Conservation (phyloP, 2,113 vertebrate genomes). For the Tenrec ecaudatus region DNA sequence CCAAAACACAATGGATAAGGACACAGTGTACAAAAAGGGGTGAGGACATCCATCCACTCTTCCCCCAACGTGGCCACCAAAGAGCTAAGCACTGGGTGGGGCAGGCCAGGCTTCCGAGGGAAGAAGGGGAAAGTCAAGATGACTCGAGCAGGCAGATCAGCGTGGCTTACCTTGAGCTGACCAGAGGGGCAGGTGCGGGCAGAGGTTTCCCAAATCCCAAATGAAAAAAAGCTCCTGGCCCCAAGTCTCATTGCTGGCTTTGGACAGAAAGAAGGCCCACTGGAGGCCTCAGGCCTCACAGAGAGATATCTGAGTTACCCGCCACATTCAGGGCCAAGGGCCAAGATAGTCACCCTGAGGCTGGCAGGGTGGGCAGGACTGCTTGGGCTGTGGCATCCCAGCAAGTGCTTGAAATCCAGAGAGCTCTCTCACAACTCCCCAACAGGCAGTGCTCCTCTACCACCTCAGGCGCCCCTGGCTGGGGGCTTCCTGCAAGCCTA, state of each 20-base stretch:
- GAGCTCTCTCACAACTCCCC: background rate
- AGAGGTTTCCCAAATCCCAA: constrained; percentile 24
- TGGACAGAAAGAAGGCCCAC: background rate
- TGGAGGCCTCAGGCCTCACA: background rate
- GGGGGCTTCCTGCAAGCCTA: background rate
- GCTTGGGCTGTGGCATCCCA: background rate
- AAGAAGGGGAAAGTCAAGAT: background rate
- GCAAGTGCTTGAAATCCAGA: background rate
- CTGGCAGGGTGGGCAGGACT: accelerated
- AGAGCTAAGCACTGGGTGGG: background rate
- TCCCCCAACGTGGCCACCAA: background rate
- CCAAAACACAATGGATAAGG: constrained; percentile 57
- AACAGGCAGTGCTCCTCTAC: background rate
- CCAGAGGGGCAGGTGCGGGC: background rate
- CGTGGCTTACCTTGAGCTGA: constrained; percentile 21
- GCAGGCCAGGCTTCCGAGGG: too few relatives aligned
- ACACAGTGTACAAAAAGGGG: constrained; percentile 50
- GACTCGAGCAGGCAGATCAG: background rate
- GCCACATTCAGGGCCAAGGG: background rate
- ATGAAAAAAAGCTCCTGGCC: background rate
- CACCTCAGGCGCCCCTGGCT: background rate
- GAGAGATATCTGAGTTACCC: background rate
- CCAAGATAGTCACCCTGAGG: constrained; percentile 15
- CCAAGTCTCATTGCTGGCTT: background rate
- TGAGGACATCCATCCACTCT: background rate